Evolutionary conservation across 2,113 vertebrate species (phyloP).

Genomic region (Etheostoma cragini): DNA sequence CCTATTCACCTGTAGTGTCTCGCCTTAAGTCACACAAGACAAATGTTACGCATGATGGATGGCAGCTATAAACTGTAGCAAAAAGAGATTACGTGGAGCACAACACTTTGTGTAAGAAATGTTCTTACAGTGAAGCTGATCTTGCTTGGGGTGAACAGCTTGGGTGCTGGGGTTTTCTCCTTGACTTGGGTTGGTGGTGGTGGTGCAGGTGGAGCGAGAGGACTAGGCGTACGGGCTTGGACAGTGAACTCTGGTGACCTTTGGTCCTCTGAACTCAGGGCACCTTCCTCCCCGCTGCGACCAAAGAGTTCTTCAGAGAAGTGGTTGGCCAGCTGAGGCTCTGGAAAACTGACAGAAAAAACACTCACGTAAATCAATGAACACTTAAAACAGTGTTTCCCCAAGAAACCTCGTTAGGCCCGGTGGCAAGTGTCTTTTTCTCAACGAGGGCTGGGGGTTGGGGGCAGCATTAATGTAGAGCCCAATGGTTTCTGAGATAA

Average conservation of each 20-base stretch:
- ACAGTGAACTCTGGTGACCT: slow-evolving; percentile 44
- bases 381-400: not conserved
- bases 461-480: no score
- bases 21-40: not conserved
- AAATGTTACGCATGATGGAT: not conserved
- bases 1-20: no score
- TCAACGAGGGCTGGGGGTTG: no score
- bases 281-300: slow-evolving; percentile 49
- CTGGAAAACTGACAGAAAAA: slow-evolving; percentile 59
- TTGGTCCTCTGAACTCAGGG: slow-evolving; percentile 52
- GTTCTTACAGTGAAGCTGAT: slow-evolving; percentile 67
- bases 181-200: slow-evolving; percentile 28
- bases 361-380: not conserved
- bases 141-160: slow-evolving; percentile 77
- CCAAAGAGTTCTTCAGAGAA: slow-evolving; percentile 48
- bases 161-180: slow-evolving; percentile 57
- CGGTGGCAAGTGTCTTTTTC: no score
- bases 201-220: slow-evolving; percentile 56
- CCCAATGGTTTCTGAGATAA: no score
- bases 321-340: slow-evolving; percentile 46
- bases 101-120: not conserved
- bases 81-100: not conserved
- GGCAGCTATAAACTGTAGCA: not conserved
- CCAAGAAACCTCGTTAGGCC: no score
- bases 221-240: slow-evolving; percentile 41